Conservation (phyloP, 2,113 vertebrate genomes). For the Pluvianellus socialis region DNA sequence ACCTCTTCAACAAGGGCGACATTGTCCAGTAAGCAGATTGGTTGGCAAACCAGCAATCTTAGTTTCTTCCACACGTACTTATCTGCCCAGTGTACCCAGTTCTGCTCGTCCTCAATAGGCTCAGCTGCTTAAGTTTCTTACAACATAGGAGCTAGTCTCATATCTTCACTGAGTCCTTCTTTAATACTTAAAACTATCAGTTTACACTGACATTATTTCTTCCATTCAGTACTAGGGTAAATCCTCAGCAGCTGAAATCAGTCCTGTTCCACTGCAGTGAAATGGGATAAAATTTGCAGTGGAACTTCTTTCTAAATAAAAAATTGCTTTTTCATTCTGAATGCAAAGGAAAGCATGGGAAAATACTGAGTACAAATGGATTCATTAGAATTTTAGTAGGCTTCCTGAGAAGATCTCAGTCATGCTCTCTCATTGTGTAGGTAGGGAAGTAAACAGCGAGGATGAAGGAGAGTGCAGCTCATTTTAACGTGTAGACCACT, state of each 20-base stretch:
- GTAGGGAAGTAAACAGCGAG: neutral
- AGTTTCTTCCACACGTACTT: neutral
- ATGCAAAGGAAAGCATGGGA: neutral
- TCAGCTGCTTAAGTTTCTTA: neutral
- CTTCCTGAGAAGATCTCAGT: neutral
- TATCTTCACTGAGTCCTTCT: slow-evolving; percentile 19
- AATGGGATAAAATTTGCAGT: neutral
- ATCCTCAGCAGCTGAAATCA: neutral
- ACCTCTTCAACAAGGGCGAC: neutral
- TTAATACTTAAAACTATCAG: slow-evolving; percentile 21
- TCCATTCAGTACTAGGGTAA: neutral
- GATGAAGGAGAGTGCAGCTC: neutral
- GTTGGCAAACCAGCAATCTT: neutral
- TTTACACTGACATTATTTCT: slow-evolving; percentile 36
- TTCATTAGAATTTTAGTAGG: neutral
- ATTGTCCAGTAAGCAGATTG: neutral
- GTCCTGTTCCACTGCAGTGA: neutral
- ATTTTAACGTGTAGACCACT: neutral
- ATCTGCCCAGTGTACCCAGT: neutral
- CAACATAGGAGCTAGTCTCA: neutral
- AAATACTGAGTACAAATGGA: neutral
- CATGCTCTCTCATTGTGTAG: neutral
- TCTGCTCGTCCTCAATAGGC: neutral
- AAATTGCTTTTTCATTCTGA: neutral
- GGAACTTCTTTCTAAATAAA: neutral